These are phyloP conservation scores for Intellagama lesueurii DNA, from an alignment of 2,797 vertebrate genomes.

Conservation along the genomic window DNA sequence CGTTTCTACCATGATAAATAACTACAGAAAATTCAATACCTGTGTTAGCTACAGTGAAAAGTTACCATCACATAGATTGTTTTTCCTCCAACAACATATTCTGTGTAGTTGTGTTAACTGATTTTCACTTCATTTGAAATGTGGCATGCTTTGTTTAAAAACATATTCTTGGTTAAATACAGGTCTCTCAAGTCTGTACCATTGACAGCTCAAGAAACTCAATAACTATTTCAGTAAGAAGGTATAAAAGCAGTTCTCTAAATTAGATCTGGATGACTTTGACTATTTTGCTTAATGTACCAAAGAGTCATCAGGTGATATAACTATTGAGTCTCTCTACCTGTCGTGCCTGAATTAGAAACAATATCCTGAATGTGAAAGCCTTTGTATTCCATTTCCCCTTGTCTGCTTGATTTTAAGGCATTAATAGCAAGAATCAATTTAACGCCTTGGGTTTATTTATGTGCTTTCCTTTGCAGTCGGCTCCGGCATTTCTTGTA, in stretches of 20 bases:
- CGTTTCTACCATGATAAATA: not conserved
- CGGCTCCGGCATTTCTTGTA: constrained; percentile 9
- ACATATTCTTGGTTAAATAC: not conserved
- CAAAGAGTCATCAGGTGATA: constrained; percentile 38
- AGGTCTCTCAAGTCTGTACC: not conserved
- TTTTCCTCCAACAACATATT: not conserved
- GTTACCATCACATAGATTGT: not conserved
- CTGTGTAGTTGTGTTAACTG: constrained; percentile 44
- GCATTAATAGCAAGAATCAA: constrained; percentile 36
- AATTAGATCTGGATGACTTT: constrained; percentile 34
- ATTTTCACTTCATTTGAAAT: constrained; percentile 25
- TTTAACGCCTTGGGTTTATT: constrained; percentile 43
- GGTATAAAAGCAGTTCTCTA: constrained; percentile 29
- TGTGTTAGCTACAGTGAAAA: not conserved
- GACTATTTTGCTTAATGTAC: constrained; percentile 43
- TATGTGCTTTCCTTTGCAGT: constrained; percentile 4
- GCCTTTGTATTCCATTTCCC: constrained; percentile 30
- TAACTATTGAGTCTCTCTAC: constrained; percentile 19
- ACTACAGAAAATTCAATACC: not conserved
- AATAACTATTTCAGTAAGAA: constrained; percentile 8
- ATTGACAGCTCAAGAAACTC: constrained; percentile 24
- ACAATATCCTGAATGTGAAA: constrained; percentile 37
- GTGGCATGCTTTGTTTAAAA: constrained; percentile 2
- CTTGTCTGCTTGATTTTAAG: constrained; percentile 32
- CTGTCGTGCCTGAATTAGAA: constrained; percentile 29